A percentile compares a stretch with the other conserved stretches of the same genome.
Conservation (phyloP, 2,888 invertebrate genomes). For the Chrysodeixis includens region DNA sequence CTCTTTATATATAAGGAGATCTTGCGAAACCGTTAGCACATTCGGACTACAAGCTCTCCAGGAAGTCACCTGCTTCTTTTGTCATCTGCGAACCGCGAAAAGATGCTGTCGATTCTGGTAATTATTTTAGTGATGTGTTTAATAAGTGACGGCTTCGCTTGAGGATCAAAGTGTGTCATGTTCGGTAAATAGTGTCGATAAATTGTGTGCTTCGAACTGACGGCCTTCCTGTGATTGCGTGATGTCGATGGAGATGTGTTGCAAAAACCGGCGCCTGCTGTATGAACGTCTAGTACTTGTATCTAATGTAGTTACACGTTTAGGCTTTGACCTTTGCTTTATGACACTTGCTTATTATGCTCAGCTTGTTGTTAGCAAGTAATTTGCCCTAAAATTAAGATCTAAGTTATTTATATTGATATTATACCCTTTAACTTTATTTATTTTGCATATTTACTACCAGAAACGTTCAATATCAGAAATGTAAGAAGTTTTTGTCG, state of each 20-base stretch:
- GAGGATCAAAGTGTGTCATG: constrained; percentile 35
- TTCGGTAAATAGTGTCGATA: constrained; percentile 46
- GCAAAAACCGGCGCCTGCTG: constrained; percentile 65
- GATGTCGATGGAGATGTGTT: constrained; percentile 65
- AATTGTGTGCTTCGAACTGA: constrained; percentile 58
- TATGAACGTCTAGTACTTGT: constrained; percentile 52
- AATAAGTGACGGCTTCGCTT: constrained; percentile 30
- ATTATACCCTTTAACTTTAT: too few species aligned
- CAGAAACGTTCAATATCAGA: too few species aligned
- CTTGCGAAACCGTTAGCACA: constrained; percentile 87
- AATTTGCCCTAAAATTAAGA: constrained; percentile 12
- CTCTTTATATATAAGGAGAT: constrained; percentile 84
- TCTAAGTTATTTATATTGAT: too few species aligned
- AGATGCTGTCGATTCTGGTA: constrained; percentile 80
- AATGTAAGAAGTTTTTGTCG: too few species aligned
- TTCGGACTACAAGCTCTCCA: constrained; percentile 83
- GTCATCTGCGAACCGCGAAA: constrained; percentile 67
- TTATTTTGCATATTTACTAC: too few species aligned
- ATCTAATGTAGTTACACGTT: constrained; percentile 61
- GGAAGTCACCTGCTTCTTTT: constrained; percentile 83
- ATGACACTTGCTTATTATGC: constrained; percentile 28
- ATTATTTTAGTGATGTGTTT: constrained; percentile 59
- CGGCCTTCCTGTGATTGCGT: constrained; percentile 66
- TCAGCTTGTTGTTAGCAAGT: constrained; percentile 20
- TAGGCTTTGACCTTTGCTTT: constrained; percentile 59